Evolutionary conservation across 1,140 invertebrate species (phyloP).

Genomic region (Ptiloglossa arizonensis): DNA sequence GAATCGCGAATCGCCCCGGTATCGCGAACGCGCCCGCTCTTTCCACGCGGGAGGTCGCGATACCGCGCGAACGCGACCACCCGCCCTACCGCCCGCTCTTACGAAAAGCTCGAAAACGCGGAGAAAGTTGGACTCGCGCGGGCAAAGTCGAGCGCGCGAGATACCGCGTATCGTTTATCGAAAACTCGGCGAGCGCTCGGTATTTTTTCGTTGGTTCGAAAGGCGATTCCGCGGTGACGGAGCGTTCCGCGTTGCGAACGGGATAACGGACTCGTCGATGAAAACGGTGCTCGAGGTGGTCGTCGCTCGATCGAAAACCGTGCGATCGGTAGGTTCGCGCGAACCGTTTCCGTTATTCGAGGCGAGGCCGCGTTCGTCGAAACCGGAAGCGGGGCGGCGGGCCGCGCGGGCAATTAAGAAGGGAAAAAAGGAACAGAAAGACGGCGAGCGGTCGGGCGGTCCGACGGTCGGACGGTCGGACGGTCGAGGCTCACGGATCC

Average conservation of each 20-base stretch:
- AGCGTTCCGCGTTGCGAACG: background rate
- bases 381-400: background rate
- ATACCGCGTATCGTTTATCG: too few species aligned
- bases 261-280: slow-evolving; percentile 4
- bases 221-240: background rate
- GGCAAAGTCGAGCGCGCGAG: too few species aligned
- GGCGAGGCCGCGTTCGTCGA: background rate
- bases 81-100: too few species aligned
- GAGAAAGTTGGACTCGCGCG: too few species aligned
- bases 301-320: background rate
- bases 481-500: background rate
- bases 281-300: too few species aligned
- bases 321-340: background rate
- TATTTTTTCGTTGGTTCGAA: background rate
- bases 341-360: slow-evolving; percentile 6
- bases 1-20: background rate
- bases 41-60: too few species aligned
- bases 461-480: too few species aligned
- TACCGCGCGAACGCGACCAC: too few species aligned
- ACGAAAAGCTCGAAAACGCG: too few species aligned
- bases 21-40: too few species aligned
- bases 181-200: background rate
- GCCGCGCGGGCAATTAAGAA: slow-evolving; percentile 15
- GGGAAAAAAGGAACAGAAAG: background rate
- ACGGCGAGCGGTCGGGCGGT: background rate